Percentiles rank a stretch among this genome's conserved stretches.
Evolutionary conservation across 2,888 invertebrate genomes (phyloP).

Genomic region (Gnatocerus cornutus): DNA sequence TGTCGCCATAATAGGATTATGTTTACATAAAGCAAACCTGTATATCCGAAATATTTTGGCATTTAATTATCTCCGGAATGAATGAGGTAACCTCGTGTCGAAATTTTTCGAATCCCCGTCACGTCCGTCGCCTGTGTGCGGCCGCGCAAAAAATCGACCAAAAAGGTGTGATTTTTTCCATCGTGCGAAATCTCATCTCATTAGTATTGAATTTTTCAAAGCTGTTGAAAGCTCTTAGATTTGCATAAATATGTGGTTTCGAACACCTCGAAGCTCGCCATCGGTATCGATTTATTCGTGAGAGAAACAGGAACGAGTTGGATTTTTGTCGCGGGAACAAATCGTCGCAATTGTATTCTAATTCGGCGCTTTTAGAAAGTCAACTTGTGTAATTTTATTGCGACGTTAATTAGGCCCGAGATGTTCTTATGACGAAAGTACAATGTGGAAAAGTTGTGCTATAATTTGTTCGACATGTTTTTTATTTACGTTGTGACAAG

Average conservation of each 20-base stretch:
- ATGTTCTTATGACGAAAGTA: conserved; percentile 51
- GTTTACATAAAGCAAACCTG: conserved; percentile 1
- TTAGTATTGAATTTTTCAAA: conserved; percentile 61
- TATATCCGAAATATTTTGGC: conserved; percentile 1
- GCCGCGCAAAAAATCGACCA: neutral
- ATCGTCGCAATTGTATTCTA: conserved; percentile 38
- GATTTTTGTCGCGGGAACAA: conserved; percentile 20
- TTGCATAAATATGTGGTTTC: conserved; percentile 52
- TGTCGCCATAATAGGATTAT: neutral
- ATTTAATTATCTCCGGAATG: neutral
- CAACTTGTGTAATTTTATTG: conserved; percentile 27
- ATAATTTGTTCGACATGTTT: conserved; percentile 56
- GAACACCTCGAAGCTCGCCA: conserved; percentile 42
- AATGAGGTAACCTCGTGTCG: conserved; percentile 1
- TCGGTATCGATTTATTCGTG: conserved; percentile 2
- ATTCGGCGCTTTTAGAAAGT: conserved; percentile 37
- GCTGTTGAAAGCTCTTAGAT: conserved; percentile 54
- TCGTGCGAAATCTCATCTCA: conserved; percentile 56
- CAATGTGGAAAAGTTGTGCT: conserved; percentile 52
- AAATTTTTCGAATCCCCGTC: conserved; percentile 25
- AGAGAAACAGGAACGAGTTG: neutral
- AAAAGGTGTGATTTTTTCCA: conserved; percentile 38
- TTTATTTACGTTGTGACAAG: conserved; percentile 49
- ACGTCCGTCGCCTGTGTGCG: conserved; percentile 12
- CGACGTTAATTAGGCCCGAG: conserved; percentile 43